phyloP scores from a whole-genome alignment of 1,140 invertebrate genomes.

The Drosophila watanabei region DNA sequence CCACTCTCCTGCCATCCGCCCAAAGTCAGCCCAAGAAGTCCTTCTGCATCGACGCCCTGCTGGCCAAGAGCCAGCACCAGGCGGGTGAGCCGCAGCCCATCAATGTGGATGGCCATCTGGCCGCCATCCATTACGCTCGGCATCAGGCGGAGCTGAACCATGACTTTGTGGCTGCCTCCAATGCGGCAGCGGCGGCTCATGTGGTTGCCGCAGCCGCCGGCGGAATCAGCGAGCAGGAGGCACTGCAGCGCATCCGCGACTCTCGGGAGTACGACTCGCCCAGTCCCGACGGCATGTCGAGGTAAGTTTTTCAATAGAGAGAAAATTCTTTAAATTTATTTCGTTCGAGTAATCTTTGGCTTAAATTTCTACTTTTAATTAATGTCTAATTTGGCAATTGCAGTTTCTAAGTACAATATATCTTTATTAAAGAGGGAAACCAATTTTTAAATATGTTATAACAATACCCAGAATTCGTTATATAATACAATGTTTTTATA shows the following conservation, averaged over 20 bases:
- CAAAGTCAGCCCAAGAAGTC: slow-evolving; percentile 87
- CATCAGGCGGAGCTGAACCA: slow-evolving; percentile 75
- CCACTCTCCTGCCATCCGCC: slow-evolving; percentile 49
- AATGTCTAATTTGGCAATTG: no score
- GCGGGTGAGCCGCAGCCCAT: slow-evolving; percentile 38
- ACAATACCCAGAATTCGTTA: background rate
- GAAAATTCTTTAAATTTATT: background rate
- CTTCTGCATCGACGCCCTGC: slow-evolving; percentile 90
- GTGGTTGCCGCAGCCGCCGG: slow-evolving; percentile 66
- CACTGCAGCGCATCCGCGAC: slow-evolving; percentile 78
- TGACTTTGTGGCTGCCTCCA: slow-evolving; percentile 72
- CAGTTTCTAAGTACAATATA: background rate
- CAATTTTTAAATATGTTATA: background rate
- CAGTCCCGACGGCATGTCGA: slow-evolving; percentile 85
- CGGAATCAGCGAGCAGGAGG: slow-evolving; percentile 78
- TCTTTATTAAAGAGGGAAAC: accelerated
- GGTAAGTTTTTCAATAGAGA: slow-evolving; percentile 48
- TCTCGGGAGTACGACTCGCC: slow-evolving; percentile 81
- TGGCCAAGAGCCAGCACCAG: slow-evolving; percentile 85
- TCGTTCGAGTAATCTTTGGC: accelerated
- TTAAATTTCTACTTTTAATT: no score
- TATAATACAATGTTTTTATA: background rate
- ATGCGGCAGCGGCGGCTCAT: slow-evolving; percentile 66
- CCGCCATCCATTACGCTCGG: slow-evolving; percentile 72
- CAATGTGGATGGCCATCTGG: slow-evolving; percentile 69